Conservation (phyloP, 2,113 vertebrate species). For the Corythoichthys intestinalis region DNA sequence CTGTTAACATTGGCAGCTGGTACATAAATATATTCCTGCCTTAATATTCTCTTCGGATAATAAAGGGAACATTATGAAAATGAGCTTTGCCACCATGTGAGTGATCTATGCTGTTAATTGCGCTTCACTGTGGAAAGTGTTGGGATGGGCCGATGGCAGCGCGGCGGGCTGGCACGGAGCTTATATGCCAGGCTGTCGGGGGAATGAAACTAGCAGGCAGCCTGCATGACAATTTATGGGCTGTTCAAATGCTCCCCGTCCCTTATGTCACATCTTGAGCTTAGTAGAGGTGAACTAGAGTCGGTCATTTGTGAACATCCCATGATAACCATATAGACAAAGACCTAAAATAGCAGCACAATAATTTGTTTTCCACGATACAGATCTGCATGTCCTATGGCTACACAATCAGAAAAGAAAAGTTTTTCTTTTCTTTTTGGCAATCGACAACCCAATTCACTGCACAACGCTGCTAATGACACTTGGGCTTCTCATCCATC, state of each 20-base stretch:
- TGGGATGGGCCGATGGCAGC: constrained; percentile 50
- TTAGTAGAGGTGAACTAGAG: constrained; percentile 50
- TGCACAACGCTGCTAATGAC: constrained; percentile 70
- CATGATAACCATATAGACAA: constrained; percentile 20
- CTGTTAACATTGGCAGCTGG: constrained; percentile 96
- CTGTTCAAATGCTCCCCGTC: constrained; percentile 60
- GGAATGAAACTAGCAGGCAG: constrained; percentile 73
- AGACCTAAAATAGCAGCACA: constrained; percentile 13
- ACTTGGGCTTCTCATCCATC: constrained; percentile 65
- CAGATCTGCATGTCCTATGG: constrained; percentile 46
- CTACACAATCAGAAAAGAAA: constrained; percentile 57
- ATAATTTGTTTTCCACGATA: constrained; percentile 44
- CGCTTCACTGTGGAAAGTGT: constrained; percentile 69
- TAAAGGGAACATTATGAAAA: constrained; percentile 99
- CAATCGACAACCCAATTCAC: constrained; percentile 61
- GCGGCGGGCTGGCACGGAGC: constrained; percentile 50
- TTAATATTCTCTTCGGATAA: constrained; percentile 99
- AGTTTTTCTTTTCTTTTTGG: constrained; percentile 62
- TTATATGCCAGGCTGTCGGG: constrained; percentile 54
- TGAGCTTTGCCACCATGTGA: constrained; percentile 94
- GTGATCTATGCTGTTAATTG: constrained; percentile 94
- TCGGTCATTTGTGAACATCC: constrained; percentile 42
- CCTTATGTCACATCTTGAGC: constrained; percentile 61
- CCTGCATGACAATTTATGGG: constrained; percentile 68
- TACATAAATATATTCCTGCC: constrained; percentile 99